Percentiles rank a stretch among this genome's conserved stretches.
Evolutionary conservation across 2,888 invertebrate species (phyloP).

Genomic region (Smittia sp.): DNA sequence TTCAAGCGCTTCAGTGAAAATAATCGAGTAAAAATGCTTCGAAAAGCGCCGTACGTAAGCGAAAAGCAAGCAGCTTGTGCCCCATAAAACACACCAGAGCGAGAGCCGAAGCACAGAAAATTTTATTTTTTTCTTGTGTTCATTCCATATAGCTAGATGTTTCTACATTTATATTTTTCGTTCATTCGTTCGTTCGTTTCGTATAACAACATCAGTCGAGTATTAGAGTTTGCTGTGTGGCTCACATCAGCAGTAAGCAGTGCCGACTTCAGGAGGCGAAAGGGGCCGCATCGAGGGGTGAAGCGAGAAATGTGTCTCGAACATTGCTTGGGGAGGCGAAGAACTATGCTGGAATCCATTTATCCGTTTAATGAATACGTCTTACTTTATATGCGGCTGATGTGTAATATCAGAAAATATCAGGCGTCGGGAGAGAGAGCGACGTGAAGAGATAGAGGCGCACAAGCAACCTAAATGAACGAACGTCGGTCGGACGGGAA

Average conservation of each 20-base stretch:
- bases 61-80: slow-evolving; percentile 42
- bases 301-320: background rate
- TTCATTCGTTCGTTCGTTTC: slow-evolving; percentile 41
- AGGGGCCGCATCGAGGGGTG: slow-evolving; percentile 14
- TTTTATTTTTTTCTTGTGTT: slow-evolving; percentile 40
- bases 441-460: slow-evolving; percentile 21
- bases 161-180: slow-evolving; percentile 40
- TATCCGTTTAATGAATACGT: slow-evolving; percentile 28
- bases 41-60: slow-evolving; percentile 41
- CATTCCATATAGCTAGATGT: slow-evolving; percentile 41
- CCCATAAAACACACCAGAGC: slow-evolving; percentile 42
- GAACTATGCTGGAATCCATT: background rate
- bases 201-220: slow-evolving; percentile 41
- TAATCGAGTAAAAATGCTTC: slow-evolving; percentile 41
- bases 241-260: slow-evolving; percentile 40
- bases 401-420: slow-evolving; percentile 31
- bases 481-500: slow-evolving; percentile 36
- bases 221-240: slow-evolving; percentile 42
- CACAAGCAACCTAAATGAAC: slow-evolving; percentile 36
- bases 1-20: slow-evolving; percentile 40
- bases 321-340: background rate
- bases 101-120: slow-evolving; percentile 38
- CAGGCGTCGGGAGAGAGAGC: slow-evolving; percentile 21
- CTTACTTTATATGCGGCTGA: slow-evolving; percentile 14
- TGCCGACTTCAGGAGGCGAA: background rate